phyloP scores from a whole-genome alignment of 64 coral and sea anemone genomes.

The Stichodactyla mertensii region DNA sequence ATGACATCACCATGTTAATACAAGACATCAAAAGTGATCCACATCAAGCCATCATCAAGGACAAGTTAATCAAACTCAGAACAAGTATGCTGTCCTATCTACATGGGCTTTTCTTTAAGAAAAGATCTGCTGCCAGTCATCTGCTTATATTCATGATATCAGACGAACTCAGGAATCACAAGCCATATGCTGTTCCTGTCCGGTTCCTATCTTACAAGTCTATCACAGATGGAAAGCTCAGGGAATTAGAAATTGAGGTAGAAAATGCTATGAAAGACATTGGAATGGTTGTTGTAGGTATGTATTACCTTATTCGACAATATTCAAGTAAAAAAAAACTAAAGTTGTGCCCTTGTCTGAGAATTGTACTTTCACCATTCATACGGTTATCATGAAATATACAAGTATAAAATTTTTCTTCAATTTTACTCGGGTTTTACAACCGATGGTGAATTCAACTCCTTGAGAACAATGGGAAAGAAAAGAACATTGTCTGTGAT shows the following conservation, averaged over 20 bases:
- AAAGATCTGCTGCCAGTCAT: slow-evolving; percentile 25
- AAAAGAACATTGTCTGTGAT: too few species aligned
- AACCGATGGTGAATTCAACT: too few species aligned
- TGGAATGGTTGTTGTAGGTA: slow-evolving; percentile 50
- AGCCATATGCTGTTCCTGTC: slow-evolving; percentile 63
- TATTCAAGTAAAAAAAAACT: too few species aligned
- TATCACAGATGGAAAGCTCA: slow-evolving; percentile 21
- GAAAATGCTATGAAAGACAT: slow-evolving; percentile 10
- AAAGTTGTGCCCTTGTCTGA: not conserved
- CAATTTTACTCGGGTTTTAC: too few species aligned
- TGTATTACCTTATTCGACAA: not conserved
- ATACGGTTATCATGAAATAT: too few species aligned
- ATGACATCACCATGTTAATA: not conserved
- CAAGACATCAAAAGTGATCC: not conserved
- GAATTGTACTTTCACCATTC: not conserved
- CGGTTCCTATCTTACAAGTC: slow-evolving; percentile 1
- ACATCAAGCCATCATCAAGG: slow-evolving; percentile 18
- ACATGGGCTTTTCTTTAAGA: slow-evolving; percentile 32
- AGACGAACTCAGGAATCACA: slow-evolving; percentile 30
- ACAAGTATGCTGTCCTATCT: slow-evolving; percentile 17
- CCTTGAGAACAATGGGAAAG: too few species aligned
- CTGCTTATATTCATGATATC: slow-evolving; percentile 30
- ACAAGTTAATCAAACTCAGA: slow-evolving; percentile 11
- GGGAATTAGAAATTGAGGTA: slow-evolving; percentile 24
- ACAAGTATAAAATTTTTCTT: too few species aligned